phyloP scores from a whole-genome alignment of 37 sponge, comb jelly and placozoan genomes.

The Cladorhizidae sp. region DNA sequence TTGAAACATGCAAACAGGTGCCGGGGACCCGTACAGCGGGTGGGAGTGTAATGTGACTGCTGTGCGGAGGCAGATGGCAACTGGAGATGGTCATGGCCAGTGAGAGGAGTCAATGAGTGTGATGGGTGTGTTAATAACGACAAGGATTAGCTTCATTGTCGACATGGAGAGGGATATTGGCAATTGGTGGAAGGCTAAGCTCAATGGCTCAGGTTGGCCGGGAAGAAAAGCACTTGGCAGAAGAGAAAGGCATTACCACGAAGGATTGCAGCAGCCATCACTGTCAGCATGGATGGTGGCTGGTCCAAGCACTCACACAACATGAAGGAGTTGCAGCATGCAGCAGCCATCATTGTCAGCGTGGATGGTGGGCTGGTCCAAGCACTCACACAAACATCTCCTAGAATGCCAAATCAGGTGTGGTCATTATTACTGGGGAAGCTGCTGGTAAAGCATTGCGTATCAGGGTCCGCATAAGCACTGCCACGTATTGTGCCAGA shows the following conservation, averaged over 20 bases:
- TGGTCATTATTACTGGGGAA: conserved; percentile 17
- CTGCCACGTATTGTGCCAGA: conserved; percentile 34
- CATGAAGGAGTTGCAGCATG: too few species aligned
- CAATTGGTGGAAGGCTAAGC: too few species aligned
- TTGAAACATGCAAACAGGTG: conserved; percentile 24
- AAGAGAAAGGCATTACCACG: conserved; percentile 2
- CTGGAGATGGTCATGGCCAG: too few species aligned
- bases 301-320: conserved; percentile 43
- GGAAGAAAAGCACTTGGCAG: conserved; percentile 33
- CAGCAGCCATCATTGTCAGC: too few species aligned
- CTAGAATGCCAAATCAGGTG: conserved; percentile 3
- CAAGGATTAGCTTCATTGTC: too few species aligned
- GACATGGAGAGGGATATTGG: too few species aligned
- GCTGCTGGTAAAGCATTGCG: conserved; percentile 35
- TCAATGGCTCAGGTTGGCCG: conserved; percentile 15
- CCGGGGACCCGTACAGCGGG: conserved; percentile 32
- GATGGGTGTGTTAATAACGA: too few species aligned
- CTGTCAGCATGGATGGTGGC: conserved; percentile 31
- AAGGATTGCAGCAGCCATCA: conserved; percentile 29
- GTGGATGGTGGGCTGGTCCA: too few species aligned
- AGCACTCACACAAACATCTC: too few species aligned
- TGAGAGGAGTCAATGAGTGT: too few species aligned
- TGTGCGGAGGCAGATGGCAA: too few species aligned
- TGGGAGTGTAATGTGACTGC: too few species aligned
- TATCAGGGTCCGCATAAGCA: conserved; percentile 59